These are phyloP conservation scores for Cephonodes hylas DNA, from an alignment of 2,888 invertebrate species.

Conservation along the genomic window DNA sequence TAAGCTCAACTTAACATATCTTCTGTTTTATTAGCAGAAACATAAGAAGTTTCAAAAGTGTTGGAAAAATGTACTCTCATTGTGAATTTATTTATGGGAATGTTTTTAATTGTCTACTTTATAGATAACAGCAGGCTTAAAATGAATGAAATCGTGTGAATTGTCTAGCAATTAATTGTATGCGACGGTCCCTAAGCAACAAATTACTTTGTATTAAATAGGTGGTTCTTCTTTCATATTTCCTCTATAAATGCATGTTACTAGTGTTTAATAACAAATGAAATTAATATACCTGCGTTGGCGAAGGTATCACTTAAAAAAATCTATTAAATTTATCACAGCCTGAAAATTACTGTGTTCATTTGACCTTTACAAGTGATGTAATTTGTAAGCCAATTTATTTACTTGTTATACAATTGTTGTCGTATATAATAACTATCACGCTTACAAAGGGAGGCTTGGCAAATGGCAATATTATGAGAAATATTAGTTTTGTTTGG, in stretches of 20 bases:
- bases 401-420: constrained; percentile 6
- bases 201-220: constrained; percentile 4
- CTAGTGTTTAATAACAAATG: not conserved
- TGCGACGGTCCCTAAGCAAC: not conserved
- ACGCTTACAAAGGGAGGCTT: constrained; percentile 15
- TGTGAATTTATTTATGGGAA: too few species aligned
- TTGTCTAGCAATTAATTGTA: not conserved
- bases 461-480: constrained; percentile 4
- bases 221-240: not conserved
- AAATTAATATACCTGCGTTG: not conserved
- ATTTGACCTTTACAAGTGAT: not conserved
- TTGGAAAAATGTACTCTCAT: too few species aligned
- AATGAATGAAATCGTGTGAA: not conserved
- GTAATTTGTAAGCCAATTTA: not conserved
- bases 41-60: not conserved
- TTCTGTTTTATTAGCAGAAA: not conserved
- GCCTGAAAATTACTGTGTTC: constrained; percentile 8
- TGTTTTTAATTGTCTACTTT: not conserved
- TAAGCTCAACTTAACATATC: not conserved
- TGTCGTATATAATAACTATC: constrained; percentile 9
- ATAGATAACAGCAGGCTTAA: not conserved
- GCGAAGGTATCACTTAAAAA: not conserved
- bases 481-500: not conserved
- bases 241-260: constrained; percentile 9
- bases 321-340: not conserved